Conservation (phyloP, 2,113 vertebrate species). For the Vulpes lagopus region DNA sequence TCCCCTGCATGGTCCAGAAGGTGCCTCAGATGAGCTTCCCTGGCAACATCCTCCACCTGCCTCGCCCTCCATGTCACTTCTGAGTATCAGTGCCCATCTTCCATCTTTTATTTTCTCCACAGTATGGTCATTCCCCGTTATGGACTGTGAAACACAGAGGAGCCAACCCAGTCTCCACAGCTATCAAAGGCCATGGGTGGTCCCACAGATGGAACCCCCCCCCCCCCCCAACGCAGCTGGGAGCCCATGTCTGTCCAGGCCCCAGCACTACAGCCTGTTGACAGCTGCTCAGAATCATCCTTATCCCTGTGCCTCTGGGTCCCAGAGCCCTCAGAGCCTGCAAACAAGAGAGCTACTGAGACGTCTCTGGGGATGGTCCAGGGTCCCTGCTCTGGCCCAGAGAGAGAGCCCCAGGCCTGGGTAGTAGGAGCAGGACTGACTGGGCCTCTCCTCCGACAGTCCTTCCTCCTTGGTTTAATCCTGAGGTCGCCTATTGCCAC, state of each 20-base stretch:
- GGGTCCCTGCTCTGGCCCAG: fast-evolving
- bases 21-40: not conserved
- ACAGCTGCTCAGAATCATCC: not conserved
- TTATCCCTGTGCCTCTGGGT: fast-evolving
- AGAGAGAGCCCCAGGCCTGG: fast-evolving
- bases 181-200: not conserved
- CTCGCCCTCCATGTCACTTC: not conserved
- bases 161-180: not conserved
- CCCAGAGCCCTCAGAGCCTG: not conserved
- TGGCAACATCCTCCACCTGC: not conserved
- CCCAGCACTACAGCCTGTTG: fast-evolving
- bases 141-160: not conserved
- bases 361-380: fast-evolving
- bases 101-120: not conserved
- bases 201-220: not conserved
- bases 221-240: fast-evolving
- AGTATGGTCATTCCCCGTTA: fast-evolving
- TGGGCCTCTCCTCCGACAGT: fast-evolving
- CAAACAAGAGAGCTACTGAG: not conserved
- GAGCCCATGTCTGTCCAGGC: fast-evolving
- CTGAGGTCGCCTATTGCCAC: too few species aligned
- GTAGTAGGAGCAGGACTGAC: not conserved
- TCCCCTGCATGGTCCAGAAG: too few species aligned
- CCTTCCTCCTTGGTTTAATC: not conserved
- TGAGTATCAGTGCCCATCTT: not conserved